Evolutionary conservation across 37 sponge, comb jelly and placozoan species (phyloP).

Genomic region (Halisarca cf. caerulea): DNA sequence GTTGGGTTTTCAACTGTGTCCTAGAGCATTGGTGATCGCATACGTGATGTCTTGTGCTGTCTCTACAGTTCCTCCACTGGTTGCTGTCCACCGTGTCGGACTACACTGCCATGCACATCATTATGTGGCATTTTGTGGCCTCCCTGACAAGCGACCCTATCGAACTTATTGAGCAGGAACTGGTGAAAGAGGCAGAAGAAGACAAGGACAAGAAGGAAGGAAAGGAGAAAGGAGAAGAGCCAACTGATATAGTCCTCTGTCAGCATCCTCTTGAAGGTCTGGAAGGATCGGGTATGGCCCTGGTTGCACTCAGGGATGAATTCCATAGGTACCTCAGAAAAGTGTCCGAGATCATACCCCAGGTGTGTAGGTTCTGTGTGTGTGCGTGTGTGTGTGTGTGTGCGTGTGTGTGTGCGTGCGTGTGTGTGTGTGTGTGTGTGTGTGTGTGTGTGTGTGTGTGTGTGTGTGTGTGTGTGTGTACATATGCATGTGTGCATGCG

Average conservation of each 20-base stretch:
- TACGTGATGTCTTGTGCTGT: not conserved
- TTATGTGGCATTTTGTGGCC: slow-evolving; percentile 85
- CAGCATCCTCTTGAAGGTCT: slow-evolving; percentile 73
- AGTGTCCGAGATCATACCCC: slow-evolving; percentile 68
- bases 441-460: no score
- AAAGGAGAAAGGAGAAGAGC: slow-evolving; percentile 31
- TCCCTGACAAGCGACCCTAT: slow-evolving; percentile 67
- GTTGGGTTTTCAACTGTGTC: no score
- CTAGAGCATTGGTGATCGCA: no score
- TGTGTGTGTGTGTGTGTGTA: no score
- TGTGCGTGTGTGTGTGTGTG: no score
- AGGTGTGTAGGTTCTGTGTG: slow-evolving; percentile 33
- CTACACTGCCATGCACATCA: slow-evolving; percentile 72
- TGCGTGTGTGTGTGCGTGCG: no score
- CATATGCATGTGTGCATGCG: no score
- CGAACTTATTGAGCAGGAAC: slow-evolving; percentile 35
- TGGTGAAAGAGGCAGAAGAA: slow-evolving; percentile 21
- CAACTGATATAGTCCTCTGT: slow-evolving; percentile 56
- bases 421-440: no score
- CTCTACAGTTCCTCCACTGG: slow-evolving; percentile 71
- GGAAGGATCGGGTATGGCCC: slow-evolving; percentile 69
- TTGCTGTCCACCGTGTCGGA: slow-evolving; percentile 59
- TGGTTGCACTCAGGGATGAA: slow-evolving; percentile 53
- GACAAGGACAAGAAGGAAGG: slow-evolving; percentile 52
- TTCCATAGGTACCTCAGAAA: slow-evolving; percentile 80